phyloP scores from a whole-genome alignment of 2,113 vertebrate species.

The Erinaceus europaeus region DNA sequence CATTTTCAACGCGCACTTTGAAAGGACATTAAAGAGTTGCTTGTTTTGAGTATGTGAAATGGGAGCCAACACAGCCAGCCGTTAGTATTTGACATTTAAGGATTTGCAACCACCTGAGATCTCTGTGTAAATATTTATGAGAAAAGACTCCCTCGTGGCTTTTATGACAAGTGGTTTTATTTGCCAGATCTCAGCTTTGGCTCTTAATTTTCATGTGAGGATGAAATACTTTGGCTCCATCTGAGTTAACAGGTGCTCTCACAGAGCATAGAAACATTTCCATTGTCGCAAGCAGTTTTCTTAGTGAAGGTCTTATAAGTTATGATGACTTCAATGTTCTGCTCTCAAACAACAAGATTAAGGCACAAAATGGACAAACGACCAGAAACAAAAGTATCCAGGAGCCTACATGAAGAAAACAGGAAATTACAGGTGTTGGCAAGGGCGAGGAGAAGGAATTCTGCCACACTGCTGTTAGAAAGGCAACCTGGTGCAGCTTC shows the following conservation, averaged over 20 bases:
- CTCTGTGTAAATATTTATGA: constrained; percentile 53
- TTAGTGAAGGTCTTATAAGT: not conserved
- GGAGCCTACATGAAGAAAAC: not conserved
- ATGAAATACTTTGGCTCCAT: not conserved
- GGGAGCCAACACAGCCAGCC: not conserved
- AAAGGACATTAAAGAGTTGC: constrained; percentile 34
- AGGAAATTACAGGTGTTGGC: too few relatives aligned
- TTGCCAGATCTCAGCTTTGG: constrained; percentile 25
- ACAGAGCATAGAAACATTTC: not conserved
- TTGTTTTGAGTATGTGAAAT: constrained; percentile 32
- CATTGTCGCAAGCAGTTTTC: not conserved
- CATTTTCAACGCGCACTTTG: constrained; percentile 46
- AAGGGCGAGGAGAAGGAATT: too few relatives aligned
- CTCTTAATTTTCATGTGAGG: constrained; percentile 16
- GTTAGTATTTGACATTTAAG: constrained; percentile 53
- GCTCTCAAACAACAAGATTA: not conserved
- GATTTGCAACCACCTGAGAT: constrained; percentile 30
- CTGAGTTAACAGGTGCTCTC: constrained; percentile 7
- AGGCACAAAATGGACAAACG: not conserved
- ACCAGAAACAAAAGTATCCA: not conserved
- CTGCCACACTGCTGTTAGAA: too few relatives aligned
- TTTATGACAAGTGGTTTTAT: constrained; percentile 5
- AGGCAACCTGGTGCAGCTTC: too few relatives aligned
- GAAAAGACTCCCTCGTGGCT: not conserved
- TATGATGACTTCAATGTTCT: not conserved